Conservation (phyloP, 1,140 invertebrate species). For the Ceratoteleas bidentatus region DNA sequence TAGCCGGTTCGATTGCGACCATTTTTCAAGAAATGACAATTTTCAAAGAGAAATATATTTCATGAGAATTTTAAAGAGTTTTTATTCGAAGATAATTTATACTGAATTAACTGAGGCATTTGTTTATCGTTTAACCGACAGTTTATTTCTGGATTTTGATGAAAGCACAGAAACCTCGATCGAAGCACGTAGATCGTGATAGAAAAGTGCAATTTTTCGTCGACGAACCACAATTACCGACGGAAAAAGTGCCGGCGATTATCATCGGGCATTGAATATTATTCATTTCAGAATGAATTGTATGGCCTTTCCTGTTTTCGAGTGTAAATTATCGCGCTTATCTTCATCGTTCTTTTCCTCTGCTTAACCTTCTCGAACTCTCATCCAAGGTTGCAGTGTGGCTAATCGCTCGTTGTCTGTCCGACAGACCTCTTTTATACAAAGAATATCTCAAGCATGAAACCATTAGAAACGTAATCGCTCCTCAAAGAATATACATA, state of each 20-base stretch:
- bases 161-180: too few relatives aligned
- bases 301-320: conserved; percentile 54
- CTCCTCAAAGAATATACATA: conserved; percentile 34
- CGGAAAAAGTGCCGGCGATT: conserved; percentile 9
- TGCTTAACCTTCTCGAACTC: conserved; percentile 60
- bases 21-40: too few relatives aligned
- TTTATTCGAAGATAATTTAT: too few relatives aligned
- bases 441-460: conserved; percentile 65
- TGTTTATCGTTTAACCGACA: too few relatives aligned
- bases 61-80: too few relatives aligned
- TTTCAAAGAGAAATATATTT: too few relatives aligned
- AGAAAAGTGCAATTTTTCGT: neutral
- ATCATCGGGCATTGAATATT: conserved; percentile 37
- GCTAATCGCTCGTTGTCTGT: conserved; percentile 63
- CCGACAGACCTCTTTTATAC: conserved; percentile 61
- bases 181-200: too few relatives aligned
- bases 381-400: conserved; percentile 57
- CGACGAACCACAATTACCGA: neutral
- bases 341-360: conserved; percentile 57
- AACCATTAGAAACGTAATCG: conserved; percentile 63
- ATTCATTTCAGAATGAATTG: conserved; percentile 43
- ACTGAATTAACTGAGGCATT: too few relatives aligned
- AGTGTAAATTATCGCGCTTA: conserved; percentile 62
- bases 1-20: too few relatives aligned
- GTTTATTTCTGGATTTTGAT: too few relatives aligned